These are phyloP conservation scores for Alloplasta piceator DNA, from an alignment of 2,888 invertebrate genomes.

Conservation along the genomic window DNA sequence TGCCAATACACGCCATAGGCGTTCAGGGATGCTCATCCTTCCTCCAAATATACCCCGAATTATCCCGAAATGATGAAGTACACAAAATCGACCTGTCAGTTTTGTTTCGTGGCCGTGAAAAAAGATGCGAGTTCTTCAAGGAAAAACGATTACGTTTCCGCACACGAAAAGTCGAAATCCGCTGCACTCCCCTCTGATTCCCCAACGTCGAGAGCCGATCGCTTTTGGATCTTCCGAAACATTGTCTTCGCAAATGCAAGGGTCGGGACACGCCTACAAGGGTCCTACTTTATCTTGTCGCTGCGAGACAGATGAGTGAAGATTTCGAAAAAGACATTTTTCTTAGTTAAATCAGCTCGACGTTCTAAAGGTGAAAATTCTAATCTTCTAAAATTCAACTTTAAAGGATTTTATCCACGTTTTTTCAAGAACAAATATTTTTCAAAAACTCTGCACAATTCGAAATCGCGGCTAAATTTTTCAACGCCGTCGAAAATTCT, in stretches of 20 bases:
- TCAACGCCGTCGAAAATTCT: too few species aligned
- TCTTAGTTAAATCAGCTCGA: too few species aligned
- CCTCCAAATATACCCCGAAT: background rate
- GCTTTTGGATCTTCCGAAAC: slow-evolving; percentile 23
- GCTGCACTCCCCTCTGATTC: slow-evolving; percentile 10
- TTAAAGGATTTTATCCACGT: too few species aligned
- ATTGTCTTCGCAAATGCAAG: slow-evolving; percentile 57
- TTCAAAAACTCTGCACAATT: too few species aligned
- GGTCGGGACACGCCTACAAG: slow-evolving; percentile 63
- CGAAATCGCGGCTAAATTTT: too few species aligned
- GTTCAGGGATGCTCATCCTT: slow-evolving; percentile 21
- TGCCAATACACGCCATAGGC: slow-evolving; percentile 49
- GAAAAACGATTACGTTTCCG: slow-evolving; percentile 24
- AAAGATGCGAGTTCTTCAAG: slow-evolving; percentile 24
- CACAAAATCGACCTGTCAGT: slow-evolving; percentile 47
- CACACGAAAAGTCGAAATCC: slow-evolving; percentile 12
- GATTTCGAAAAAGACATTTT: too few species aligned
- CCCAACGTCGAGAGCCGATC: slow-evolving; percentile 13
- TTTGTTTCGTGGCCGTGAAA: slow-evolving; percentile 11
- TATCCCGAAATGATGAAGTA: slow-evolving; percentile 35
- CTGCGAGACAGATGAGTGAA: slow-evolving; percentile 21
- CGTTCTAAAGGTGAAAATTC: too few species aligned
- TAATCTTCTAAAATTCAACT: too few species aligned
- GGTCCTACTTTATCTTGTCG: slow-evolving; percentile 30
- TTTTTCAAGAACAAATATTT: too few species aligned